Evolutionary conservation across 2,888 invertebrate species (phyloP), one percentile per base, ranked within the genome.

Genomic region (Pachliopta kotzebuea): DNA sequence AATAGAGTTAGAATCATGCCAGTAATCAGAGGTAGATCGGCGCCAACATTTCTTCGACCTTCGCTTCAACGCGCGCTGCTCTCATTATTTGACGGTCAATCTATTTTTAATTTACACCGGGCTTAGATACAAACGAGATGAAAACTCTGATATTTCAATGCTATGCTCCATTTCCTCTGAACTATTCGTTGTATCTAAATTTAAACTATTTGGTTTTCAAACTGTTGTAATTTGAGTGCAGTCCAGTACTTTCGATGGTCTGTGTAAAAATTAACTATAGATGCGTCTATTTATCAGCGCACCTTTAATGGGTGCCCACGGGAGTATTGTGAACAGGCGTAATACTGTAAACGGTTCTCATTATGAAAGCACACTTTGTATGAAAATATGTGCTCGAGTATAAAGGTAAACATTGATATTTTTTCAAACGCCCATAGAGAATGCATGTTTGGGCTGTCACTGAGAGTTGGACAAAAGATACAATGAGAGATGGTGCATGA

Each of bases 381-480:
- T 89, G 85, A 89, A 89, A 90, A 87, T 89, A 88, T 87, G 81
- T 82, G 87, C 84, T 89, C 84, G 80, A 88, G 83, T 89, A 89
- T 89, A 88, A 91, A 90, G 85, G 89, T 91, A 91, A 91, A 91
- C 90, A 91, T 86, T 84, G 85, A 78, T 85, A 88, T 91, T 37
- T 45, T 90, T 89, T 85, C 76, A 74, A 78, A 70, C 72, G 79
- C 72, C 78, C 78, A 81, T 71, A 90, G 87, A 90, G 85, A 90
- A 90, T 88, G 78, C 77, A 74, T 90, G 89, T 91, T 90, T 90
- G 87, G 87, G 87, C 81, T 80, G 79, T 77, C 83, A 84, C 80
- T 90, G 90, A 88, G 88, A 83, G 81, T 74, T 72, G 72, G 73
- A 90, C 85, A 90, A 91, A 65, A 79, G 74, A 83, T 74, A 89